A percentile compares a stretch with the other conserved stretches of the same genome.
These are phyloP conservation scores for Liasis olivaceus DNA, from an alignment of 2,797 vertebrate genomes.

Conservation along the genomic window DNA sequence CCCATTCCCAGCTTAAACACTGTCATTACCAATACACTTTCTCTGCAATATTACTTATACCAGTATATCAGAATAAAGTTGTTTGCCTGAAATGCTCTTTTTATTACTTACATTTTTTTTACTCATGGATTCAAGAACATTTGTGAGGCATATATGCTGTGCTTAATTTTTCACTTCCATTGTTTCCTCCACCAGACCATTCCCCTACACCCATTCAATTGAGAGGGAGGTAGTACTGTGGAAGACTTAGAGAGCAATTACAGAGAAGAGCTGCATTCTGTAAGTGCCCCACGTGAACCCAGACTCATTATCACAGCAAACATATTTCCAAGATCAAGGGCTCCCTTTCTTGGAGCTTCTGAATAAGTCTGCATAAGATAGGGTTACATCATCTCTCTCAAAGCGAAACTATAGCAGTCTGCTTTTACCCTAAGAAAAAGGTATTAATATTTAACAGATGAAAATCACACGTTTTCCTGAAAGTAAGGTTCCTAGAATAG, in stretches of 20 bases:
- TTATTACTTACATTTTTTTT: background rate
- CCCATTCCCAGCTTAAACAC: background rate
- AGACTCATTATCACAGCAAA: background rate
- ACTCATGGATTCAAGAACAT: background rate
- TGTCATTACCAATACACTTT: background rate
- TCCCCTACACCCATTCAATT: background rate
- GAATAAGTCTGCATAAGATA: background rate
- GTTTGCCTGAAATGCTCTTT: background rate
- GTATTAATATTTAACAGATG: slow-evolving; percentile 2
- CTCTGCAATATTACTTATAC: background rate
- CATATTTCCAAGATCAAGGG: background rate
- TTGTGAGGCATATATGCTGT: background rate
- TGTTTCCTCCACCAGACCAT: background rate
- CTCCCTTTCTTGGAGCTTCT: background rate
- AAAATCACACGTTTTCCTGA: background rate
- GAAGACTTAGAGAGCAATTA: background rate
- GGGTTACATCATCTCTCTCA: background rate
- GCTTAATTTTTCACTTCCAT: background rate
- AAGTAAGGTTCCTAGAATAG: background rate
- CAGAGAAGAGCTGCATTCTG: background rate
- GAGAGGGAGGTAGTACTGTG: too few species aligned
- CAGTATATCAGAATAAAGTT: background rate
- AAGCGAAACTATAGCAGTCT: background rate
- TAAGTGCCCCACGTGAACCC: background rate
- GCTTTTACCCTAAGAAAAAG: background rate